These are phyloP conservation scores for Phallusia fumigata DNA, from an alignment of 23 tunicate genomes.

Conservation along the genomic window DNA sequence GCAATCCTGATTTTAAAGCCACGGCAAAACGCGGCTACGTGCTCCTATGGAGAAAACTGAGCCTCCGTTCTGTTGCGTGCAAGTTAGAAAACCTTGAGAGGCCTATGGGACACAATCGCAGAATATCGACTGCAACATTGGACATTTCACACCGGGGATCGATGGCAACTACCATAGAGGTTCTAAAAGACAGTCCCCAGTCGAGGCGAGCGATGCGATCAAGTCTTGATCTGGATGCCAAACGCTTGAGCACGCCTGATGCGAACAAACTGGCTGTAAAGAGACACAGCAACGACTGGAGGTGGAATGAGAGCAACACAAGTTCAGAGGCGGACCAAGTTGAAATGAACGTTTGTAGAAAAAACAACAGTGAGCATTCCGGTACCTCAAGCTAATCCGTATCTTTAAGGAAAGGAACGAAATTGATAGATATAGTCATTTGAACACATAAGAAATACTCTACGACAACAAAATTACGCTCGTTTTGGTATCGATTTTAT, in stretches of 20 bases:
- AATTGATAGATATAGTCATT: no score
- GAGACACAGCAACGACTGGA: no score
- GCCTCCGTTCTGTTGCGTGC: neutral
- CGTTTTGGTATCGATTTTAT: no score
- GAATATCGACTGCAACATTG: neutral
- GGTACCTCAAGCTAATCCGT: no score
- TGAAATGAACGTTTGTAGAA: no score
- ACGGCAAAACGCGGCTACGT: neutral
- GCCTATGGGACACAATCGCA: neutral
- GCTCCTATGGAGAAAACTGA: neutral
- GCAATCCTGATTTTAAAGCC: slow-evolving; percentile 45
- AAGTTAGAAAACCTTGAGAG: neutral
- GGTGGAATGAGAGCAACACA: no score
- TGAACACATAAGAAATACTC: no score
- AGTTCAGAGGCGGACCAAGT: no score
- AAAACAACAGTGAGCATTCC: no score
- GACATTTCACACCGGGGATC: neutral
- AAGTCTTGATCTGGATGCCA: neutral
- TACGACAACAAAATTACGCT: no score
- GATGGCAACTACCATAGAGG: neutral
- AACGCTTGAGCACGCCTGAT: neutral
- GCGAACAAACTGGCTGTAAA: no score
- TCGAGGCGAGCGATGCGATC: neutral
- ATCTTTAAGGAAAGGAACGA: no score
- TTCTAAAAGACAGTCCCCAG: neutral